Percentiles rank a stretch among this genome's conserved stretches.
These are phyloP conservation scores for Tapirus indicus DNA, from an alignment of 2,797 vertebrate genomes.

Conservation along the genomic window DNA sequence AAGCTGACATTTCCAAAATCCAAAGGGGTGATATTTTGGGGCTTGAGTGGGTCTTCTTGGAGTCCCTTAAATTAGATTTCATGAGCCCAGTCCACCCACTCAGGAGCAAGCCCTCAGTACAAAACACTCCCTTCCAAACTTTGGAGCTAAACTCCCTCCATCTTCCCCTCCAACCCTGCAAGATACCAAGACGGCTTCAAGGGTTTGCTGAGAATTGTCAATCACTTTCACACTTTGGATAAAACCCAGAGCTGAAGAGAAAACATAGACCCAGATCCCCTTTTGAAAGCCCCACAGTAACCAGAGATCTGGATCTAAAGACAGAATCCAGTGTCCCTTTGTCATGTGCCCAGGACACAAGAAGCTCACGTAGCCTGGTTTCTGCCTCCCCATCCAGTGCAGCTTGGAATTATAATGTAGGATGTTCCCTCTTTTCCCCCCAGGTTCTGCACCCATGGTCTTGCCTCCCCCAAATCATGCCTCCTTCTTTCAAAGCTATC, in stretches of 20 bases:
- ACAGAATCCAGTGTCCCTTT: too few species aligned
- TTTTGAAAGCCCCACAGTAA: not conserved
- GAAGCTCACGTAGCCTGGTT: not conserved
- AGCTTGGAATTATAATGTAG: not conserved
- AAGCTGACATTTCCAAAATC: slow-evolving; percentile 54
- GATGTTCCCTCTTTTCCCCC: not conserved
- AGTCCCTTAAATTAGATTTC: slow-evolving; percentile 56
- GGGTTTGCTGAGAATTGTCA: slow-evolving; percentile 1
- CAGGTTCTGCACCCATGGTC: not conserved
- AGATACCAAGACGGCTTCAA: not conserved
- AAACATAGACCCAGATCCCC: not conserved
- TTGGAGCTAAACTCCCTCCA: not conserved
- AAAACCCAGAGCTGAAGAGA: slow-evolving; percentile 32
- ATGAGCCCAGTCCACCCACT: slow-evolving; percentile 40
- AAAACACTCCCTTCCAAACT: slow-evolving; percentile 3
- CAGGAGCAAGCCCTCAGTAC: slow-evolving; percentile 42
- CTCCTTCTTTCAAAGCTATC: not conserved
- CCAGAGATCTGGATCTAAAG: not conserved
- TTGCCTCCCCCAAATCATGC: not conserved
- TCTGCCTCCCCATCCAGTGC: not conserved
- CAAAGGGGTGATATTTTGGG: slow-evolving; percentile 42
- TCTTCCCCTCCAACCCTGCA: not conserved
- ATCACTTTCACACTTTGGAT: slow-evolving; percentile 39
- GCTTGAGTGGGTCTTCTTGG: slow-evolving; percentile 51
- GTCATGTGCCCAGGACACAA: accelerated